Evolutionary conservation across 2,888 invertebrate genomes (phyloP).

Genomic region (Resseliella maxima): DNA sequence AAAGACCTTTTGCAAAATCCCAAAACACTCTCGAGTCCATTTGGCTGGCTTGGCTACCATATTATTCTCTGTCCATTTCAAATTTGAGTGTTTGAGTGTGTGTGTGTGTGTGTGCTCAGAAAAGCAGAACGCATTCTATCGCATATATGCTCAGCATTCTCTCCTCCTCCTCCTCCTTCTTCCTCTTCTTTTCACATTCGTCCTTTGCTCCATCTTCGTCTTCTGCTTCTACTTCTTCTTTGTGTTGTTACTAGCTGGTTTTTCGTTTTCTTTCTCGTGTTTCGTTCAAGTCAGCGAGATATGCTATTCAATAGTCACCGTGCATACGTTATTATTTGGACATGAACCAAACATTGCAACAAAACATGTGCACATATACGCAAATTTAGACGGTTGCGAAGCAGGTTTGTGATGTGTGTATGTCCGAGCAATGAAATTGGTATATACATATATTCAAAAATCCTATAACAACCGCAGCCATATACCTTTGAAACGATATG

Average conservation of each 20-base stretch:
- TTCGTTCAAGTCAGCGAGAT: background rate
- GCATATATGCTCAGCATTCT: conserved; percentile 13
- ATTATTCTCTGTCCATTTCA: conserved; percentile 55
- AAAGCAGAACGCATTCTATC: conserved; percentile 36
- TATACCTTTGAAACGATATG: conserved; percentile 12
- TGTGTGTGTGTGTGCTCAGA: background rate
- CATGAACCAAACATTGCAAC: conserved; percentile 31
- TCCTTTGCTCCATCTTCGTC: background rate
- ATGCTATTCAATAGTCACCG: conserved; percentile 31
- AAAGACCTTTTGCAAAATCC: conserved; percentile 52
- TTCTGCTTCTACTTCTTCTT: background rate
- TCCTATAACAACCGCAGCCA: conserved; percentile 41
- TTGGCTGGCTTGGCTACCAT: conserved; percentile 53
- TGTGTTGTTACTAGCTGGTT: background rate
- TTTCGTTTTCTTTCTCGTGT: conserved; percentile 16
- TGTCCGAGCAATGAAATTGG: conserved; percentile 1
- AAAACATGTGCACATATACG: conserved; percentile 1
- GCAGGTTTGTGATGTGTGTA: conserved; percentile 19
- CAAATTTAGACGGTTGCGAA: conserved; percentile 22
- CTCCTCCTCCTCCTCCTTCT: background rate
- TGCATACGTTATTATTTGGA: conserved; percentile 49
- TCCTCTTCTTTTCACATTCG: background rate
- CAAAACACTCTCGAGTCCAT: conserved; percentile 52
- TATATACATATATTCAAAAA: background rate
- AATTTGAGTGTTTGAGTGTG: background rate